Evolutionary conservation across 2,113 vertebrate species (phyloP).

Genomic region (Ammospiza caudacuta): DNA sequence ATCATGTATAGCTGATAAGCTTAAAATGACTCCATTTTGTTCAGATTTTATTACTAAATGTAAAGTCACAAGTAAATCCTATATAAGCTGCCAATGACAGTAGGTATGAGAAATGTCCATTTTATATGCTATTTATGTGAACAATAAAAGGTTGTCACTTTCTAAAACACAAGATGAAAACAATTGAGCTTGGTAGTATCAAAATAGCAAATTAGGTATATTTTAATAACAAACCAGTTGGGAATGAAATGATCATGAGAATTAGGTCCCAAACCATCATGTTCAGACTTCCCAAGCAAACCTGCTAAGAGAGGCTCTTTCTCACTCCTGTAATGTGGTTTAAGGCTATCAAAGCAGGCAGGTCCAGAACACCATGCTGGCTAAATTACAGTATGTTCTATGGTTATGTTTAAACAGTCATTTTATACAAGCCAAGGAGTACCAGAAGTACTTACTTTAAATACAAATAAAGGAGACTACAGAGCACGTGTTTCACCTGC

Average conservation of each 20-base stretch:
- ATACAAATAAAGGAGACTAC: background rate
- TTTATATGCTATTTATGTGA: background rate
- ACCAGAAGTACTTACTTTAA: background rate
- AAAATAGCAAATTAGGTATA: background rate
- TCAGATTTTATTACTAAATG: background rate
- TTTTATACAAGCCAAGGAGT: background rate
- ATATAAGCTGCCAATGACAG: background rate
- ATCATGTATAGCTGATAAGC: fast-evolving
- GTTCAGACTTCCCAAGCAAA: background rate
- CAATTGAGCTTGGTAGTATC: background rate
- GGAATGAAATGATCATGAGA: background rate
- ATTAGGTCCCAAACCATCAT: background rate
- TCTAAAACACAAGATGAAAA: background rate
- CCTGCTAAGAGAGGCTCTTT: background rate
- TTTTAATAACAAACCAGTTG: background rate
- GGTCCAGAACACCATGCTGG: background rate
- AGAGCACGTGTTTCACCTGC: background rate
- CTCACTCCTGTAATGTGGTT: background rate
- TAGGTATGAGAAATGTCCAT: background rate
- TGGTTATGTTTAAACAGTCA: background rate
- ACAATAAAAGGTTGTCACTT: background rate
- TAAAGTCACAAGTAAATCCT: background rate
- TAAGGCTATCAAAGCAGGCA: background rate
- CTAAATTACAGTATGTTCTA: background rate
- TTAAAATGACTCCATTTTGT: background rate